phyloP scores from a whole-genome alignment of 1,140 invertebrate species.

The Stegodyphus dumicola region DNA sequence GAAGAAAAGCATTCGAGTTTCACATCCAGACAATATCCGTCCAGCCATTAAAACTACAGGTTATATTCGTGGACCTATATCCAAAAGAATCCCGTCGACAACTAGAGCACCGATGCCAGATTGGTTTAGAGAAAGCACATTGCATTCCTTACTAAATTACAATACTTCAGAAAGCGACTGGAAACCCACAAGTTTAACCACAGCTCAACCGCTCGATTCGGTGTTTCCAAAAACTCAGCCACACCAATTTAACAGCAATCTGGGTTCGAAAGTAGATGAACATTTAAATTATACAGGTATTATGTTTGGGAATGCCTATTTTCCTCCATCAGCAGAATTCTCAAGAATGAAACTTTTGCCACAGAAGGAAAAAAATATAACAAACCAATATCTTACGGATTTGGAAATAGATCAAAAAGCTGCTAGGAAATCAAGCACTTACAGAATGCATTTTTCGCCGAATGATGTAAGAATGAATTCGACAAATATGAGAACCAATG shows the following conservation, averaged over 20 bases:
- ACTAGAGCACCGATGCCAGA: neutral
- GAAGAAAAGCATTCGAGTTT: constrained; percentile 29
- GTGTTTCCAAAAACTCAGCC: neutral
- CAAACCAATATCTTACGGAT: too few relatives aligned
- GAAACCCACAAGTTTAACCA: constrained; percentile 22
- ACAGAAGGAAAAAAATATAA: too few relatives aligned
- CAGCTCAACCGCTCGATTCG: neutral
- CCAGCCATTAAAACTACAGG: constrained; percentile 23
- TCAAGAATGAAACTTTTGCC: neutral
- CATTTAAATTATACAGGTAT: constrained; percentile 12
- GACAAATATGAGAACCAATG: too few relatives aligned
- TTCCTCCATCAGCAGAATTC: neutral
- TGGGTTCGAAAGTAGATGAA: neutral
- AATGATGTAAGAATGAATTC: too few relatives aligned
- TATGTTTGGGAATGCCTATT: neutral
- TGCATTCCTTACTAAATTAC: neutral
- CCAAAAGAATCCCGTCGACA: neutral
- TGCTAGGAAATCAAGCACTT: too few relatives aligned
- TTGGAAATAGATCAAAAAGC: too few relatives aligned
- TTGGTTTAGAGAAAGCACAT: neutral
- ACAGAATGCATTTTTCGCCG: too few relatives aligned
- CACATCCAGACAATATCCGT: neutral
- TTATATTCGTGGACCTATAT: constrained; percentile 1
- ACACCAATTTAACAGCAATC: neutral
- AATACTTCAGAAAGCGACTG: constrained; percentile 5